Conservation (phyloP, 2,888 invertebrate genomes). For the Oligia strigilis region DNA sequence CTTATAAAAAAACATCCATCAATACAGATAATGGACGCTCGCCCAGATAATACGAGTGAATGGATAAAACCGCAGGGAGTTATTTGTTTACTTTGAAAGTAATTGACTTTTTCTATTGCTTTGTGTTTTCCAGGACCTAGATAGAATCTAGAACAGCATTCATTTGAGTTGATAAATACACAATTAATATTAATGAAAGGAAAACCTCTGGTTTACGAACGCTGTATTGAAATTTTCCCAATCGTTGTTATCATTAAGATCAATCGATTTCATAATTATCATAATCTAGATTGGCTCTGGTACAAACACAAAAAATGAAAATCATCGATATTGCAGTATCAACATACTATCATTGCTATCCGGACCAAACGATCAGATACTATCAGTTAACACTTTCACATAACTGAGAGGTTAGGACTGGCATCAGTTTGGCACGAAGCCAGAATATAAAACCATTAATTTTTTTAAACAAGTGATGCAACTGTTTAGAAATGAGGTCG, state of each 20-base stretch:
- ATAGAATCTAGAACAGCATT: no score
- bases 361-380: conserved; percentile 62
- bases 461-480: conserved; percentile 77
- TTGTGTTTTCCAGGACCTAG: not conserved
- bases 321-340: conserved; percentile 29
- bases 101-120: not conserved
- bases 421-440: conserved; percentile 77
- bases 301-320: conserved; percentile 4
- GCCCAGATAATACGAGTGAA: conserved; percentile 5
- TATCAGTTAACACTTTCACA: conserved; percentile 57
- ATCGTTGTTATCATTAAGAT: not conserved
- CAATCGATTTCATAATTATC: not conserved
- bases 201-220: not conserved
- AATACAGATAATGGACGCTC: not conserved
- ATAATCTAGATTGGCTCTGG: not conserved
- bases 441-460: conserved; percentile 76
- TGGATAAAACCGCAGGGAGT: conserved; percentile 4
- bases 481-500: conserved; percentile 70
- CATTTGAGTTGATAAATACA: not conserved
- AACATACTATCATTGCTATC: conserved; percentile 44
- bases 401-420: conserved; percentile 45
- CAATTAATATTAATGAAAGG: no score
- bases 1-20: not conserved
- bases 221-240: not conserved
- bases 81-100: conserved; percentile 12